Conservation (phyloP, 2,888 invertebrate species). For the Chloroclystis v-ata region DNA sequence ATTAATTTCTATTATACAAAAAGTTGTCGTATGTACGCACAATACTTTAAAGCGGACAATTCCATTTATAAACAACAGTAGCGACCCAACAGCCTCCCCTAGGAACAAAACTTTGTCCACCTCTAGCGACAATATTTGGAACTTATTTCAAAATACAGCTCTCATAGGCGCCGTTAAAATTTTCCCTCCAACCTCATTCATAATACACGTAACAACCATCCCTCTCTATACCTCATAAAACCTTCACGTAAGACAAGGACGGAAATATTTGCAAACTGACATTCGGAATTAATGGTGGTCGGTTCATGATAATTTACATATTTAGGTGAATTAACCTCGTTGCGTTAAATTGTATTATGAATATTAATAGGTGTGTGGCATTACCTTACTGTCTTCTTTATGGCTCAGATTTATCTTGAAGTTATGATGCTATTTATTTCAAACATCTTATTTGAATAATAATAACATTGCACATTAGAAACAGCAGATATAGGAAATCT, state of each 20-base stretch:
- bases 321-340: conserved; percentile 79
- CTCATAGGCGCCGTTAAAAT: conserved; percentile 79
- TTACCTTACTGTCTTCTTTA: conserved; percentile 61
- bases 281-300: conserved; percentile 76
- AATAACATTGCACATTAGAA: too few species aligned
- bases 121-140: conserved; percentile 79
- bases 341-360: conserved; percentile 78
- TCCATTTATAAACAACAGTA: conserved; percentile 72
- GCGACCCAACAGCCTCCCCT: conserved; percentile 66
- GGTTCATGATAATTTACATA: conserved; percentile 80
- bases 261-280: conserved; percentile 71
- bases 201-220: conserved; percentile 61
- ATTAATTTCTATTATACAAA: too few species aligned
- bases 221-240: conserved; percentile 36
- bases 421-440: conserved; percentile 29
- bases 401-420: conserved; percentile 53
- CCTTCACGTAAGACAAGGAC: conserved; percentile 39
- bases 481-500: too few species aligned
- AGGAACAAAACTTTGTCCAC: conserved; percentile 76
- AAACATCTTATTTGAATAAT: background rate
- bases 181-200: conserved; percentile 76
- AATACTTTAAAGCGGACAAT: conserved; percentile 64
- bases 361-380: conserved; percentile 71
- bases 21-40: too few species aligned
- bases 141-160: conserved; percentile 79